Evolutionary conservation across 2,797 vertebrate genomes (phyloP), one percentile per base, ranked within the genome.

Genomic region (Toxotes lorentzi): DNA sequence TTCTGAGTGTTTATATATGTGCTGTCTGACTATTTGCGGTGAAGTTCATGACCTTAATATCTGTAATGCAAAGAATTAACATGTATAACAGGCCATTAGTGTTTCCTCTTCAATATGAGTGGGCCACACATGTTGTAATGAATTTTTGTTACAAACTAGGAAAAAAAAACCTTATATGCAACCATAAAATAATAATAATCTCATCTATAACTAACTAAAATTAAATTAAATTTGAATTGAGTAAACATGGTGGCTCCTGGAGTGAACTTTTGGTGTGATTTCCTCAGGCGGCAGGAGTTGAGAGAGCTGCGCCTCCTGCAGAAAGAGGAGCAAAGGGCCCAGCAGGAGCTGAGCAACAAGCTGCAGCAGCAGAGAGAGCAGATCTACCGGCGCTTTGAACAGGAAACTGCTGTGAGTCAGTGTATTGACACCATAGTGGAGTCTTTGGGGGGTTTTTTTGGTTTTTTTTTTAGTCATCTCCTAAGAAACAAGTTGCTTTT

Each of bases 281-380:
- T 92, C 21, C 83, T 67, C 86, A 99, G 98, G 76, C 97, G 98
- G 62, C 98, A 99, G 89, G 98, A 99, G 90, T 90, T 99, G 70
- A 94, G 98, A 83, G 98, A 99, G 91, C 94, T 99, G 77, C 96
- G 98, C 64, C 95, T 99, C 78, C 96, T 99, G 78, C 98, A 99
- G 87, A 99, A 99, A 78, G 98, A 99, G 92, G 98, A 99, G 93
- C 98, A 99, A 86, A 96, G 97, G 93, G 97, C 98, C 38, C 98
- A 99, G 50, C 98, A 99, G 86, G 96, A 97, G 85, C 97, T 99
- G 77, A 98, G 97, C 82, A 96, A 98, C 92, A 99, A 99, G 89
- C 94, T 99, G 70, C 94, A 97, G 87, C 98, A 99, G 79, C 98
- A 99, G 86, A 93, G 96, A 84, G 98, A 99, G 78, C 98, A 99